Base-by-base conservation (phyloP, 2,888 invertebrate species). In the Aricia artaxerxes region DNA sequence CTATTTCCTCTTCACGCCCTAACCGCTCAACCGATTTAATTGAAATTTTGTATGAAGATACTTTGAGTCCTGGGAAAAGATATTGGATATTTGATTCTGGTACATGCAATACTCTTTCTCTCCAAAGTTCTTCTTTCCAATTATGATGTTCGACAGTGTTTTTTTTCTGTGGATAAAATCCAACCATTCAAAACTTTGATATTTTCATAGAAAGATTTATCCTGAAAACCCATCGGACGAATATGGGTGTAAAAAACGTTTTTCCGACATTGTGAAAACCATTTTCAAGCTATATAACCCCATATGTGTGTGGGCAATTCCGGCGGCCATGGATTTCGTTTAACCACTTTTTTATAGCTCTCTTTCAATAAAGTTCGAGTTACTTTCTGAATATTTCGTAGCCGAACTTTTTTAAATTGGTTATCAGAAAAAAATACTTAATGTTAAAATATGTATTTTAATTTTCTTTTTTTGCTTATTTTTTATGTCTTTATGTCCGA, bases 271-370 rank as follows among this genome's bases (percentile, higher is more conserved):
- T 31, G n/a, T 73, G 73, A 44, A 44, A 73, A 73, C 44, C 73
- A 73, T 73, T 73, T 73, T 44, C 73, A 44, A 73, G 40, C n/a
- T 73, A 73, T 13, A 73, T 73, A 44, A 44, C 11, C 73, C 44
- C 73, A 44, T 73, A 40, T 24, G 44, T 44, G 73, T n/a, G 44
- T 73, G 73, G 73, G 24, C 73, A 73, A 38, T 69, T 69, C 64
- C 64, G 73, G 4, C 44, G 44, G 73, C 44, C 73, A 44, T 73
- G 73, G 73, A 73, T 73, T 73, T 73, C 44, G 44, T 73, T 73
- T 69, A 69, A 38, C 69, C 69, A 69, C 35, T 69, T 38, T 44
- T 69, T 69, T 69, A 69, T 38, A 1, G 38, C 69, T 2, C 69
- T 69, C 13, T 69, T 69, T 69, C 35, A 13, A 38, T 69, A 69